Conservation (phyloP, 2,113 vertebrate species). For the Oreochromis spilurus region DNA sequence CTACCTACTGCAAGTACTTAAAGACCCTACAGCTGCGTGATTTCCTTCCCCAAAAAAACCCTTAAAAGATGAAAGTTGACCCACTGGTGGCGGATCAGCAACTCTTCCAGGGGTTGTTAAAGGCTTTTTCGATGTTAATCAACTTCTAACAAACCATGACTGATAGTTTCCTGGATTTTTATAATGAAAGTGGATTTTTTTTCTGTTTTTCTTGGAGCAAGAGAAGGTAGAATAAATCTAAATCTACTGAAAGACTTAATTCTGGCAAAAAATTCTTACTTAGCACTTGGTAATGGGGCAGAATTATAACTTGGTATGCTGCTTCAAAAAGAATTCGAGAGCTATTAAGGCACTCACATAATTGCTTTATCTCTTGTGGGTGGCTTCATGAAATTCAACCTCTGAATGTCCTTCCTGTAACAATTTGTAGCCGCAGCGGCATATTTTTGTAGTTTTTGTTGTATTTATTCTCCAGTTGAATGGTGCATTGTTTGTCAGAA, state of each 20-base stretch:
- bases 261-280: background rate
- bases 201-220: background rate
- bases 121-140: background rate
- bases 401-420: constrained; percentile 23
- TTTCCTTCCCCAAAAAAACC: background rate
- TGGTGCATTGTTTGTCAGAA: constrained; percentile 54
- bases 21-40: background rate
- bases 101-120: background rate
- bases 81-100: background rate
- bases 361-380: background rate
- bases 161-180: constrained; percentile 6
- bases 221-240: background rate
- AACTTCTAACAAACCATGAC: constrained; percentile 18
- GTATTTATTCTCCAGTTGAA: constrained; percentile 46
- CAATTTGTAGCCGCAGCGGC: constrained; percentile 35
- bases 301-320: background rate
- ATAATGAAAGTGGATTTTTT: background rate
- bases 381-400: constrained; percentile 24
- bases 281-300: background rate
- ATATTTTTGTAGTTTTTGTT: constrained; percentile 42
- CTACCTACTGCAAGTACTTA: background rate
- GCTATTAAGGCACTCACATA: background rate
- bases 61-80: background rate
- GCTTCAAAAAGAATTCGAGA: background rate
- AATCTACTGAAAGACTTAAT: background rate